Base-by-base conservation (phyloP, 1,140 invertebrate genomes). In the Argopecten irradians region DNA sequence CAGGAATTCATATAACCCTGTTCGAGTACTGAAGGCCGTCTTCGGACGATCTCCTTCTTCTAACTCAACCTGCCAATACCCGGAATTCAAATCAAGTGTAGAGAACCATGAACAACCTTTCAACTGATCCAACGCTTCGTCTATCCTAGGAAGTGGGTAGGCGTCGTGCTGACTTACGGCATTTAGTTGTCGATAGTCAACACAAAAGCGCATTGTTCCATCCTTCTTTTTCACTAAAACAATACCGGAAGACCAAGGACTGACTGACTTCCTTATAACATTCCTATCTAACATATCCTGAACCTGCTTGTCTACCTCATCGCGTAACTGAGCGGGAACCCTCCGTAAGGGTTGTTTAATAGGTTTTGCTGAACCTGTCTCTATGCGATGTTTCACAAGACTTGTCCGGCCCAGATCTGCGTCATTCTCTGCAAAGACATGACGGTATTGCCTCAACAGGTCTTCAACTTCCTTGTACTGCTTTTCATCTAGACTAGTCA, bases 71-170 rank as follows among this genome's bases (percentile, higher is more conserved):
- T 96, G 95, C 93, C 94, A 93, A 85, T 91, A 94, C 8, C 92
- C 94, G 1, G 86, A 46, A 39, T 22, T 41, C 16, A 92, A 82
- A 93, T 96, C 96, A 0, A 97, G 90, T 0, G 94, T 93, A 0
- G 93, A 93, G 87, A 96, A 96, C 55, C 95, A 92, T 14, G 85
- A 93, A 19, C 90, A 92, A 89, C n/a, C n/a, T n/a, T n/a, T n/a
- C n/a, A n/a, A n/a, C n/a, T n/a, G n/a, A n/a, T n/a, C n/a, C n/a
- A n/a, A n/a, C n/a, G n/a, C n/a, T n/a, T n/a, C n/a, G n/a, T n/a
- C n/a, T n/a, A n/a, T n/a, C n/a, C n/a, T n/a, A n/a, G n/a, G n/a
- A n/a, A n/a, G n/a, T n/a, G n/a, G n/a, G n/a, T n/a, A n/a, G n/a
- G n/a, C n/a, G n/a, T n/a, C n/a, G n/a, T n/a, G n/a, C n/a, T n/a